Conservation (phyloP, 2,113 vertebrate species). For the Xiphias gladius region DNA sequence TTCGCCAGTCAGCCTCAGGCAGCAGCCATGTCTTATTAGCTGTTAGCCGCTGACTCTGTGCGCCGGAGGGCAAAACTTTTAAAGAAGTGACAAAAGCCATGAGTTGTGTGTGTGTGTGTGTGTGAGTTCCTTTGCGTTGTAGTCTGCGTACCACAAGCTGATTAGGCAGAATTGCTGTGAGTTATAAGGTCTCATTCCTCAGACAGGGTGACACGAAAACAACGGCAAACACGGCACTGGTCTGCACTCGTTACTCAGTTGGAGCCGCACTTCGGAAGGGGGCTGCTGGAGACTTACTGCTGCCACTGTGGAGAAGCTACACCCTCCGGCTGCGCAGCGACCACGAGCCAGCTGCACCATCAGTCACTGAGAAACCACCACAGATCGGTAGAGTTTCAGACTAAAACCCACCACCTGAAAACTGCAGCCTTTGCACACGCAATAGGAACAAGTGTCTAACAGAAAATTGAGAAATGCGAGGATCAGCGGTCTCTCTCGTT, state of each 20-base stretch:
- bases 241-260: not conserved
- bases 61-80: conserved; percentile 20
- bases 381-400: not conserved
- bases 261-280: not conserved
- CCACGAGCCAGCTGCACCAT: not conserved
- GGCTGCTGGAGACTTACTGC: not conserved
- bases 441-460: too few species aligned
- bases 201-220: conserved; percentile 4
- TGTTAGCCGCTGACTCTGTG: conserved; percentile 42
- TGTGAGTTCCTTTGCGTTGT: conserved; percentile 2
- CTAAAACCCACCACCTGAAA: not conserved
- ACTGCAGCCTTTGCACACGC: too few species aligned
- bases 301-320: conserved; percentile 1
- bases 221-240: not conserved
- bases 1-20: conserved; percentile 36
- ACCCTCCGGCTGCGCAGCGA: not conserved
- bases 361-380: not conserved
- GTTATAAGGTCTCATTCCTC: conserved; percentile 21
- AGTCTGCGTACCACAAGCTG: conserved; percentile 21
- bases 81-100: conserved; percentile 31
- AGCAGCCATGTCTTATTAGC: conserved; percentile 43
- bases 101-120: not conserved
- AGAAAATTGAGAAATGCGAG: not conserved
- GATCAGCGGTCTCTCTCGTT: too few species aligned
- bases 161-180: conserved; percentile 34